Conservation (phyloP, 2,797 vertebrate genomes). For the Chaunax sp. region DNA sequence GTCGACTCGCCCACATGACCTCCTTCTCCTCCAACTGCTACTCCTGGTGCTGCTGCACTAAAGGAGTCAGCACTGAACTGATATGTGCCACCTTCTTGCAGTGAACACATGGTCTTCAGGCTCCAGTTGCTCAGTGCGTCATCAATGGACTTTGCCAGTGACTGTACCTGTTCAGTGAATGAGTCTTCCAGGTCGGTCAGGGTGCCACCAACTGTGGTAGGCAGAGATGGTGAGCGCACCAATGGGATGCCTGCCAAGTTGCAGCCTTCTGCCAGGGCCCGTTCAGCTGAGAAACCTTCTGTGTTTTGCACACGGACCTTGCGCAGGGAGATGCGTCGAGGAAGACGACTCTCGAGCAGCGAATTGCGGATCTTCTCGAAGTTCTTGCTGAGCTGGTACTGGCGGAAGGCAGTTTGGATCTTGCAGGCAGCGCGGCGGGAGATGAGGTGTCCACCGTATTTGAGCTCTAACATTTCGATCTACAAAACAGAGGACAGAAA, state of each 20-base stretch:
- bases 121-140: slow-evolving; percentile 99
- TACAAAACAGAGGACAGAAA: slow-evolving; percentile 67
- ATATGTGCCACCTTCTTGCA: slow-evolving; percentile 92
- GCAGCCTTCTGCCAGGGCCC: slow-evolving; percentile 93
- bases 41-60: slow-evolving; percentile 67
- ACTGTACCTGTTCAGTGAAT: slow-evolving; percentile 98
- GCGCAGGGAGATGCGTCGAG: slow-evolving; percentile 94
- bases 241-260: slow-evolving; percentile 91
- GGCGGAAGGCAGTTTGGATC: slow-evolving; percentile 98
- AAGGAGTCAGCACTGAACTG: slow-evolving; percentile 92
- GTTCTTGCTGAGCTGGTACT: slow-evolving; percentile 99
- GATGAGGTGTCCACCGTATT: slow-evolving; percentile 97
- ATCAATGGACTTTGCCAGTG: slow-evolving; percentile 97
- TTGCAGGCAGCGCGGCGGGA: slow-evolving; percentile 97
- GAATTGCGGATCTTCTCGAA: slow-evolving; percentile 99
- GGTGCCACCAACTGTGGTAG: slow-evolving; percentile 89
- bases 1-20: slow-evolving; percentile 67
- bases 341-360: slow-evolving; percentile 95
- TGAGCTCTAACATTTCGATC: slow-evolving; percentile 99
- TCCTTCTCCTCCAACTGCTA: slow-evolving; percentile 73
- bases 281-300: slow-evolving; percentile 92
- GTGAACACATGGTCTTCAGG: slow-evolving; percentile 96
- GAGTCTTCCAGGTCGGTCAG: slow-evolving; percentile 98
- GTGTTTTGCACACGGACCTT: slow-evolving; percentile 92
- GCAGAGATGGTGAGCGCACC: slow-evolving; percentile 93